Evolutionary conservation across 1,140 invertebrate species (phyloP).

Genomic region (Carposina sasakii): DNA sequence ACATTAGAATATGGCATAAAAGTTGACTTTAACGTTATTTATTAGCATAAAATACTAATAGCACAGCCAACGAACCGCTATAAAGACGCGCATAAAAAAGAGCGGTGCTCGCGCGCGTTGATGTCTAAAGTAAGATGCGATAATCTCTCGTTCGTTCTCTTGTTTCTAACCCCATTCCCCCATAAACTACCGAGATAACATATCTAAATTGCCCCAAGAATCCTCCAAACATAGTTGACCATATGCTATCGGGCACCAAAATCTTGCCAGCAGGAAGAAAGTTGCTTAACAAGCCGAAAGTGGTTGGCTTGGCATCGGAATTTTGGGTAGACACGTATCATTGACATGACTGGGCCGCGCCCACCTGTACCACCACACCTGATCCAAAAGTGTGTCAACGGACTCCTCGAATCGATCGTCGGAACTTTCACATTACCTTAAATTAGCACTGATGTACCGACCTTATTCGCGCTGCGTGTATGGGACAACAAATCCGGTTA

Average conservation of each 20-base stretch:
- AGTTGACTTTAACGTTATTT: background rate
- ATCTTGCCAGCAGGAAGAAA: slow-evolving; percentile 46
- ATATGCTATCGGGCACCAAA: too few species aligned
- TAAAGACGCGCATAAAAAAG: too few species aligned
- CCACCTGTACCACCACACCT: slow-evolving; percentile 60
- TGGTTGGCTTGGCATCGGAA: slow-evolving; percentile 60
- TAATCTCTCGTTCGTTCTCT: slow-evolving; percentile 31
- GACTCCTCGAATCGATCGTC: slow-evolving; percentile 60
- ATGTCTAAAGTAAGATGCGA: slow-evolving; percentile 53
- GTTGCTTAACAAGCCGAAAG: slow-evolving; percentile 51
- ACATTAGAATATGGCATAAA: background rate
- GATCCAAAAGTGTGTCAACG: slow-evolving; percentile 66
- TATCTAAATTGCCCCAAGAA: too few species aligned
- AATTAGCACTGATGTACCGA: slow-evolving; percentile 56
- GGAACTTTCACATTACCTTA: slow-evolving; percentile 70
- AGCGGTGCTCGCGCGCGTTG: slow-evolving; percentile 47
- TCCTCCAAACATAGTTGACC: too few species aligned
- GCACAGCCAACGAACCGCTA: background rate
- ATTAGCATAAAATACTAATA: background rate
- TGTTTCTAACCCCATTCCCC: too few species aligned
- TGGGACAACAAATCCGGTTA: slow-evolving; percentile 61
- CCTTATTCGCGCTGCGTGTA: slow-evolving; percentile 52
- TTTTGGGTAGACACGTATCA: slow-evolving; percentile 52
- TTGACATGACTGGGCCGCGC: slow-evolving; percentile 42
- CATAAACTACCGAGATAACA: too few species aligned